These are phyloP conservation scores for Aldrovandia affinis DNA, from an alignment of 2,797 vertebrate species.

Conservation along the genomic window DNA sequence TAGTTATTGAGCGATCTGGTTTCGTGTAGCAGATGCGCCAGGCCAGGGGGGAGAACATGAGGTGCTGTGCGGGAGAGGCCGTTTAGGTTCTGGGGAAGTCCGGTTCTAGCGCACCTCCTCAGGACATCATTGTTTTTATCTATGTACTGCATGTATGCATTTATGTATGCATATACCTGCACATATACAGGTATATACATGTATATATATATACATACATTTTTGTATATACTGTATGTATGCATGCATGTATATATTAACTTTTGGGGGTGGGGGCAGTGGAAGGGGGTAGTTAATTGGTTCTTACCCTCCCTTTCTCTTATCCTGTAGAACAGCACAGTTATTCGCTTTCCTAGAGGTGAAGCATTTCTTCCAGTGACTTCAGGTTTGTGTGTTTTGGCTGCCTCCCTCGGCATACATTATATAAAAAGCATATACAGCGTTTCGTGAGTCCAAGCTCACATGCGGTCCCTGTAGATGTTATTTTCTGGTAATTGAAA, in stretches of 20 bases:
- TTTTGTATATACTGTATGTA: background rate
- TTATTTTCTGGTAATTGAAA: slow-evolving; percentile 29
- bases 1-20: background rate
- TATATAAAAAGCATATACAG: background rate
- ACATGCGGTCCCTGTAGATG: slow-evolving; percentile 10
- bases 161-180: background rate
- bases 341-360: slow-evolving; percentile 3
- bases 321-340: background rate
- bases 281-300: background rate
- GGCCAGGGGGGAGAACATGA: background rate
- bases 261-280: background rate
- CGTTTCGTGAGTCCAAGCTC: background rate
- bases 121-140: background rate
- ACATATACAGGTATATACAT: background rate
- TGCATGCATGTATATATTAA: background rate
- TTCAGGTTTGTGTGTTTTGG: slow-evolving; percentile 29
- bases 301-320: background rate
- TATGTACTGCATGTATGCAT: background rate
- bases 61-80: background rate
- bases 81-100: background rate
- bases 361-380: slow-evolving; percentile 36
- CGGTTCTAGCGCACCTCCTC: background rate
- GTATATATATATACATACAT: background rate
- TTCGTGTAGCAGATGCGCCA: background rate
- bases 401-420: background rate